Conservation (phyloP, 2,888 invertebrate species). For the Nemotelus nigrinus region DNA sequence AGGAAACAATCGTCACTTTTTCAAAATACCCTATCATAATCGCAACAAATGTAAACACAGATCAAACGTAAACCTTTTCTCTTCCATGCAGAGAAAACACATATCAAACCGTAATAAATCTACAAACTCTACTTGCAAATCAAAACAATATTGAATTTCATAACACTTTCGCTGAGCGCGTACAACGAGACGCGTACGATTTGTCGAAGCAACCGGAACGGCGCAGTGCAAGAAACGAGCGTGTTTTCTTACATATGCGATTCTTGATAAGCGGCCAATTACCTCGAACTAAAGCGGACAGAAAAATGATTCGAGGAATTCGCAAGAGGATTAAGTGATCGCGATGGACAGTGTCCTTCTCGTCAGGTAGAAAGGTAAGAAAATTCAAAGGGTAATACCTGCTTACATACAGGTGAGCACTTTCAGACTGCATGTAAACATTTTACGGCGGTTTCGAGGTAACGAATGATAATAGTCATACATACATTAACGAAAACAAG, state of each 20-base stretch:
- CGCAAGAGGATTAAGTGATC: too few relatives aligned
- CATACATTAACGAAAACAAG: too few relatives aligned
- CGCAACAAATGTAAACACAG: conserved; percentile 15
- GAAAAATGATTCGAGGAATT: conserved; percentile 15
- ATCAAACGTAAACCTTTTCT: not conserved
- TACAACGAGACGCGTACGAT: not conserved
- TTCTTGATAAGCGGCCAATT: conserved; percentile 29
- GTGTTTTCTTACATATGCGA: conserved; percentile 12
- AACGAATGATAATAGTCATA: too few relatives aligned
- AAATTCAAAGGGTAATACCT: too few relatives aligned
- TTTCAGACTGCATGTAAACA: too few relatives aligned
- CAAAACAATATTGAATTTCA: conserved; percentile 30
- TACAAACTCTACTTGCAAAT: not conserved
- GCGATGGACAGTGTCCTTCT: not conserved
- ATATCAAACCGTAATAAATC: conserved; percentile 2
- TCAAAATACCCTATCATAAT: conserved; percentile 1
- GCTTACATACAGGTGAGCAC: too few relatives aligned
- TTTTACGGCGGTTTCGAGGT: too few relatives aligned
- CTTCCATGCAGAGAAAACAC: not conserved
- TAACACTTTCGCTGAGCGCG: conserved; percentile 5
- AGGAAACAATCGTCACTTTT: not conserved
- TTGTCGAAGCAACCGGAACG: not conserved
- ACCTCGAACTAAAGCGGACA: not conserved
- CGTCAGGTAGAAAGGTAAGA: not conserved
- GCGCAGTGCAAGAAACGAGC: not conserved